Base-by-base conservation (phyloP, 2,113 vertebrate genomes). In the Oncorhynchus tshawytscha region DNA sequence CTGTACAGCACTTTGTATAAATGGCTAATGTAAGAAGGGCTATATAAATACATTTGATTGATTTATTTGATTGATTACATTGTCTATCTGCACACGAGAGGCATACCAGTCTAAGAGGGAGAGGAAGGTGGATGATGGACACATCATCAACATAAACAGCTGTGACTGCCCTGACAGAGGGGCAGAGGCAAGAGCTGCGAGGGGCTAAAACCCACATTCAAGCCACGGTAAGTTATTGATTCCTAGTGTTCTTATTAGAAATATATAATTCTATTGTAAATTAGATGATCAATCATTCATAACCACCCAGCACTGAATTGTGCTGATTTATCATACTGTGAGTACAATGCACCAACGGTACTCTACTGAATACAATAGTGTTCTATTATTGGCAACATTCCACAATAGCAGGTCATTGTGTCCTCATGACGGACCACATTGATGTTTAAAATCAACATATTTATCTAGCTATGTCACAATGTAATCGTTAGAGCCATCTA, bases 71-170 rank as follows among this genome's bases (percentile, higher is more conserved):
- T 31, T 31, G 29, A 80, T 96, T 85, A 96, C 92, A 0, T 88
- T 96, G 78, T 94, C 94, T 72, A 93, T 98, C 84, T 96, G 96
- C 73, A 95, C 94, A 0, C 88, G 93, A 22, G 95, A 97, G 79
- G 94, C 95, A 3, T 97, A 95, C 82, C 94, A 94, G 83, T 98
- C 96, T 67, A 97, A 97, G 96, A 95, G 93, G 77, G 95, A 97
- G 81, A 92, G 96, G n/a, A 93, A 91, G 25, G 86, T 97, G 0
- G 94, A 97, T 0, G 96, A 98, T 0, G 95, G 96, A 0, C 96
- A 97, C 65, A 96, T 97, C 69, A 94, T 97, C 78, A 94, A 97
- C 82, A 94, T 97, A 73, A 97, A 95, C 92, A 94, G 94, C 96
- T 0, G 94, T 97, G 77, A 97, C 94, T 0, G 95, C 95, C 0